Conservation (phyloP, 2,888 invertebrate species). For the Escarpia spicata region DNA sequence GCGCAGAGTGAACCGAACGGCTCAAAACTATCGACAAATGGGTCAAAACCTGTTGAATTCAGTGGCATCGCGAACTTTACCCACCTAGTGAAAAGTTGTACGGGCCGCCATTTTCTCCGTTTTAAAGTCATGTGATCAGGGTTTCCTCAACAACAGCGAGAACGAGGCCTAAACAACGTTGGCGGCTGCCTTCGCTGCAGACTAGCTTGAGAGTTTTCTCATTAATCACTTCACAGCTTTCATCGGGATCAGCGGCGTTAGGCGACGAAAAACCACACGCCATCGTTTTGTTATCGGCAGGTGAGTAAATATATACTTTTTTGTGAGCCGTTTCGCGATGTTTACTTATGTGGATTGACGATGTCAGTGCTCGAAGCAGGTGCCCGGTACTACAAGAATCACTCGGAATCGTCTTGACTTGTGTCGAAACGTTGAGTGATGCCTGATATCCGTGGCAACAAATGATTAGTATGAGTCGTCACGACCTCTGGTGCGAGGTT, state of each 20-base stretch:
- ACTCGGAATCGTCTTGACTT: background rate
- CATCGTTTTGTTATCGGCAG: background rate
- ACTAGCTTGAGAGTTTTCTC: constrained; percentile 1
- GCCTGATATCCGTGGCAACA: background rate
- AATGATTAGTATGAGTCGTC: background rate
- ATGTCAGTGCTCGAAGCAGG: background rate
- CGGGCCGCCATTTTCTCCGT: background rate
- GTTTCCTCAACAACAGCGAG: constrained; percentile 13
- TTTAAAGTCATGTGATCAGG: background rate
- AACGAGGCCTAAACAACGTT: constrained; percentile 13
- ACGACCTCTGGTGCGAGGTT: background rate
- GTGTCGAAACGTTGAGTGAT: background rate
- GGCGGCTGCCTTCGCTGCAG: constrained; percentile 12
- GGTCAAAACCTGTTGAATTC: constrained; percentile 12
- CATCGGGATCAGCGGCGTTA: background rate
- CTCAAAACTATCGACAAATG: background rate
- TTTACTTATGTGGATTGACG: background rate
- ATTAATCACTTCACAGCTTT: constrained; percentile 10
- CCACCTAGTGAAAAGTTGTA: constrained; percentile 12
- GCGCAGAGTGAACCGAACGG: background rate
- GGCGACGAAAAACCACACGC: background rate
- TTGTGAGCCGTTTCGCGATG: constrained; percentile 10
- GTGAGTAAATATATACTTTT: constrained; percentile 4
- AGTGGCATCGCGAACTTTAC: background rate
- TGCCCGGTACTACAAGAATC: background rate